Evolutionary conservation across 92 coral and sea anemone genomes (phyloP).

Genomic region (Phymanthus crucifer): DNA sequence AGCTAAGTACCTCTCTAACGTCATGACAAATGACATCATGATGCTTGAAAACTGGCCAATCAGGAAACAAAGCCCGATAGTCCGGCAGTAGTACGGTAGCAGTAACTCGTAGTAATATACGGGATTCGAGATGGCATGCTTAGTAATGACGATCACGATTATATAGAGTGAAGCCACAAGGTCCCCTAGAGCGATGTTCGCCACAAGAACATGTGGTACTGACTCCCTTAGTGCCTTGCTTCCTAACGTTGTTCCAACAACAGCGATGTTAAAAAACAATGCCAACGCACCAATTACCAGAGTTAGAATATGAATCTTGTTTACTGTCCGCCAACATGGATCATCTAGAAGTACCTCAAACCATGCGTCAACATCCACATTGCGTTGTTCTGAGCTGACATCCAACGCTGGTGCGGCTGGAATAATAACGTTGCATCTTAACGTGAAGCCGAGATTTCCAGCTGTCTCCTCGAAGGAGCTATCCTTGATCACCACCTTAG

Average conservation of each 20-base stretch:
- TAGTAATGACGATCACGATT: not conserved
- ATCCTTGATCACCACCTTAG: not conserved
- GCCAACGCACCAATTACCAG: slow-evolving; percentile 22
- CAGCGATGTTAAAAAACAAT: slow-evolving; percentile 17
- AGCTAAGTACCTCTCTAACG: slow-evolving; percentile 39
- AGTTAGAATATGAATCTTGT: slow-evolving; percentile 5
- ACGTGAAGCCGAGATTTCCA: not conserved
- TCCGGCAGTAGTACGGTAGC: slow-evolving; percentile 18
- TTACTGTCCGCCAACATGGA: slow-evolving; percentile 25
- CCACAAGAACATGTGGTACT: slow-evolving; percentile 30
- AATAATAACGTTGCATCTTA: not conserved
- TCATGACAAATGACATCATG: slow-evolving; percentile 36
- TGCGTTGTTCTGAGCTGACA: not conserved
- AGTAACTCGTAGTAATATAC: not conserved
- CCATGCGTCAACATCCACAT: slow-evolving; percentile 3
- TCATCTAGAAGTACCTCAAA: not conserved
- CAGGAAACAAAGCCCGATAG: slow-evolving; percentile 18
- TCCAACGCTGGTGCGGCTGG: not conserved
- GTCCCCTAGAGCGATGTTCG: slow-evolving; percentile 44
- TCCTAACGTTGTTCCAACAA: slow-evolving; percentile 14
- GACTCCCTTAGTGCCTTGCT: slow-evolving; percentile 23
- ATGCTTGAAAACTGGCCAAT: slow-evolving; percentile 31
- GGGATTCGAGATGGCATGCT: not conserved
- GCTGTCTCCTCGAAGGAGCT: not conserved
- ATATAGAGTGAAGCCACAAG: slow-evolving; percentile 24